Base-by-base conservation (phyloP, 2,797 vertebrate genomes). In the Gallinago stenura region DNA sequence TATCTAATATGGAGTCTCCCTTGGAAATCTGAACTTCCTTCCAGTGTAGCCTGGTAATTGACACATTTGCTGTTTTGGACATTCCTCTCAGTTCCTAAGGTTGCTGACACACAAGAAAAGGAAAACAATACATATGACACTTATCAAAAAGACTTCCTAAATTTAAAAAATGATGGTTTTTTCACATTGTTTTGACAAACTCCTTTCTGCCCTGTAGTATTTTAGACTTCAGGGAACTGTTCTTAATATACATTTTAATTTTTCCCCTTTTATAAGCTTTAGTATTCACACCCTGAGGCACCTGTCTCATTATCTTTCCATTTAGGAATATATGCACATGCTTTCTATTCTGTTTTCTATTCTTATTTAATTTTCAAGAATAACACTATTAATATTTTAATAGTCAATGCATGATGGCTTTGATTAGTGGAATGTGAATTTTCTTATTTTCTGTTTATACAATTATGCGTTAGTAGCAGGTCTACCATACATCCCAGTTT, bases 121-220 rank as follows among this genome's bases (percentile, higher is more conserved):
- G 33, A 54, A 87, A 89, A 26, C 10, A 1, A 1, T 20, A 3
- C 0, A 0, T 15, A 11, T 18, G 15, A 15, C 3, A 3, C 25
- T 79, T 50, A 37, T 15, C 12, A 20, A 72, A 83, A 79, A 31
- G 7, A 33, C 31, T 66, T 43, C 19, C 35, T 56, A 11, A 54
- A 65, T 46, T 33, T 46, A 16, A 58, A 51, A 71, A 58, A 35
- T 6, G 1, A 17, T 83, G 37, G 1, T 26, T 77, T 80, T 76
- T 88, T 70, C 56, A 26, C 25, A 33, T 46, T 66, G 19, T 66
- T 81, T 62, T 57, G 56, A 31, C 30, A 60, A 88, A 51, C 21
- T 80, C 4, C 11, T 10, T 21, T 12, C 25, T 62, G 39, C 39
- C 33, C 35, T 13, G 2, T 80, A 48, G 43, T 60, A 46, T 17